Conservation (phyloP, 2,888 invertebrate species). For the Leptarthrus brevirostris region DNA sequence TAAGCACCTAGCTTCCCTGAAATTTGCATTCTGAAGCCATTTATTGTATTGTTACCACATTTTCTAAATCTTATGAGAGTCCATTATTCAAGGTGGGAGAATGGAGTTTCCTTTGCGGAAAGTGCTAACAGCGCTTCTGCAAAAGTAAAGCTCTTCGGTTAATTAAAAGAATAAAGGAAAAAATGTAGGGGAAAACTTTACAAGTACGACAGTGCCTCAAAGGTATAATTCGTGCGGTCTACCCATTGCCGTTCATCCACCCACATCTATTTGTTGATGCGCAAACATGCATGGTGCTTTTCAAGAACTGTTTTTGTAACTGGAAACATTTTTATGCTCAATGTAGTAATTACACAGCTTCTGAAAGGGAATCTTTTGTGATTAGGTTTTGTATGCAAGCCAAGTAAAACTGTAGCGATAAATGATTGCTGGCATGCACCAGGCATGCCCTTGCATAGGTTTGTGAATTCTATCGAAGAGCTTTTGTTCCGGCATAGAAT, state of each 20-base stretch:
- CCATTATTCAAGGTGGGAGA: background rate
- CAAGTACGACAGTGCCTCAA: background rate
- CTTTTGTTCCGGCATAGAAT: too few species aligned
- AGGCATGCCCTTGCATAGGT: too few species aligned
- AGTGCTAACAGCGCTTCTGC: background rate
- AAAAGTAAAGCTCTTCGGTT: constrained; percentile 27
- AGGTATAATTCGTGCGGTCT: constrained; percentile 5
- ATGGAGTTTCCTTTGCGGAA: background rate
- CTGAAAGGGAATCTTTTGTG: background rate
- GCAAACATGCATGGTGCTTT: constrained; percentile 36
- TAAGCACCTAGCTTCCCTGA: constrained; percentile 18
- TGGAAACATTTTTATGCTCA: constrained; percentile 42
- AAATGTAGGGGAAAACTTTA: background rate
- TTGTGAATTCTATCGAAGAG: too few species aligned
- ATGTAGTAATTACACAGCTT: constrained; percentile 30
- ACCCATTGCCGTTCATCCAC: constrained; percentile 19
- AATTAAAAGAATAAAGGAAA: constrained; percentile 24
- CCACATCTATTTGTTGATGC: constrained; percentile 38
- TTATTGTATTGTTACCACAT: constrained; percentile 1
- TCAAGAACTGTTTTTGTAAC: constrained; percentile 29
- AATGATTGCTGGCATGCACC: too few species aligned
- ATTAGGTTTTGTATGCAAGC: constrained; percentile 4
- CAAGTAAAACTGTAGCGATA: too few species aligned
- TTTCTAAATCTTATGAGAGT: constrained; percentile 16
- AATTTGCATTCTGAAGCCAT: constrained; percentile 27